phyloP scores from a whole-genome alignment of 1,140 invertebrate genomes.

The Micrasema minimum region DNA sequence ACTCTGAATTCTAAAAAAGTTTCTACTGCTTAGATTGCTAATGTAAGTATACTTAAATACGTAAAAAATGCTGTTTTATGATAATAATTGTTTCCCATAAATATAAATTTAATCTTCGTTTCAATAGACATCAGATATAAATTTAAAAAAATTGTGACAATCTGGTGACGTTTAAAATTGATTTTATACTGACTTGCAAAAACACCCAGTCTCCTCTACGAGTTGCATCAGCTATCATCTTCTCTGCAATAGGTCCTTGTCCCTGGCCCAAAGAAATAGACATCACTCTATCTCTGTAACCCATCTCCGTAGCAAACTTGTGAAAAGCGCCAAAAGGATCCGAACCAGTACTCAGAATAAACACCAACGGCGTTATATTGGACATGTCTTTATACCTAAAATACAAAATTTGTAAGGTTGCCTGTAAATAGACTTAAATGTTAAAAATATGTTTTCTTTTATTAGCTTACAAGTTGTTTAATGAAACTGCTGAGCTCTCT shows the following conservation, averaged over 20 bases:
- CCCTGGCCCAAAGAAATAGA: conserved; percentile 92
- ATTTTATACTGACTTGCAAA: conserved; percentile 22
- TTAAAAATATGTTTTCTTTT: neutral
- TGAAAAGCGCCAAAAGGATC: conserved; percentile 88
- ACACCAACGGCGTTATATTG: conserved; percentile 81
- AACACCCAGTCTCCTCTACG: conserved; percentile 68
- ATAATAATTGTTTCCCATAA: neutral
- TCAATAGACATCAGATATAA: too few relatives aligned
- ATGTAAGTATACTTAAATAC: too few relatives aligned
- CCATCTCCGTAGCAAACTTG: conserved; percentile 83
- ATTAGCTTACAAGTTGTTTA: conserved; percentile 74
- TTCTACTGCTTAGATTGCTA: too few relatives aligned
- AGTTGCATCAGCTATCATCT: conserved; percentile 89
- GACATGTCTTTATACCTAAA: conserved; percentile 78
- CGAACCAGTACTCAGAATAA: conserved; percentile 90
- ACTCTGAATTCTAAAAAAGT: too few relatives aligned
- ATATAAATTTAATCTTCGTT: too few relatives aligned
- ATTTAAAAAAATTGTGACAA: too few relatives aligned
- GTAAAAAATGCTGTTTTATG: neutral
- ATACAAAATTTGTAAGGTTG: neutral
- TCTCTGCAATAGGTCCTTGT: conserved; percentile 86
- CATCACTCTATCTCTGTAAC: conserved; percentile 78
- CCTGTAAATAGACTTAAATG: neutral
- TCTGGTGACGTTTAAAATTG: too few relatives aligned
- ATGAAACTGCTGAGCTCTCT: conserved; percentile 76